Evolutionary conservation across 2,113 vertebrate genomes (phyloP).

Genomic region (Gasterosteus nipponicus): DNA sequence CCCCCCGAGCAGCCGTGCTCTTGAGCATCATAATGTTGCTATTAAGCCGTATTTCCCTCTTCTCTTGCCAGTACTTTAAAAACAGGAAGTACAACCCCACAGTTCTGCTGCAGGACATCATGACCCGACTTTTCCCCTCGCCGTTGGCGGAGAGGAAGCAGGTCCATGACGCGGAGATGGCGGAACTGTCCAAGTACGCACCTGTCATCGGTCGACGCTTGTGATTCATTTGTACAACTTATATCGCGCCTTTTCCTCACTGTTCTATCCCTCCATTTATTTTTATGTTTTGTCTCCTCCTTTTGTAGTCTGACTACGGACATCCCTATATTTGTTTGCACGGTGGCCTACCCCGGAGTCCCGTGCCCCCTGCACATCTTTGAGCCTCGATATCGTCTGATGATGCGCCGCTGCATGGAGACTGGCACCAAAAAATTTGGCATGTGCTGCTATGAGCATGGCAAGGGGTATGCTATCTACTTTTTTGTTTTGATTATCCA

Average conservation of each 20-base stretch:
- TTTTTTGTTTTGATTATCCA: neutral
- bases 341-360: constrained; percentile 88
- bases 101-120: constrained; percentile 83
- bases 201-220: neutral
- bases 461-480: constrained; percentile 82
- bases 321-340: constrained; percentile 92
- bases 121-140: constrained; percentile 81
- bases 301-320: constrained; percentile 85
- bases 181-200: constrained; percentile 90
- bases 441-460: constrained; percentile 90
- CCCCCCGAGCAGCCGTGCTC: neutral
- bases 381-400: constrained; percentile 91
- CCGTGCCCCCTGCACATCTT: constrained; percentile 90
- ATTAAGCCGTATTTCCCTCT: neutral
- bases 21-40: neutral
- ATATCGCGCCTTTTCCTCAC: accelerated
- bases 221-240: neutral
- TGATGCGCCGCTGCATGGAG: constrained; percentile 93
- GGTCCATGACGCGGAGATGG: constrained; percentile 86
- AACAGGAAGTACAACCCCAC: constrained; percentile 88
- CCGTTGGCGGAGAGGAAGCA: constrained; percentile 86
- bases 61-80: constrained; percentile 83
- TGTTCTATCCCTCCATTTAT: neutral
- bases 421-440: constrained; percentile 91
- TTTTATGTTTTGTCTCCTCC: neutral